These are phyloP conservation scores for Malaclemys terrapin DNA, from an alignment of 2,113 vertebrate genomes.

Conservation along the genomic window DNA sequence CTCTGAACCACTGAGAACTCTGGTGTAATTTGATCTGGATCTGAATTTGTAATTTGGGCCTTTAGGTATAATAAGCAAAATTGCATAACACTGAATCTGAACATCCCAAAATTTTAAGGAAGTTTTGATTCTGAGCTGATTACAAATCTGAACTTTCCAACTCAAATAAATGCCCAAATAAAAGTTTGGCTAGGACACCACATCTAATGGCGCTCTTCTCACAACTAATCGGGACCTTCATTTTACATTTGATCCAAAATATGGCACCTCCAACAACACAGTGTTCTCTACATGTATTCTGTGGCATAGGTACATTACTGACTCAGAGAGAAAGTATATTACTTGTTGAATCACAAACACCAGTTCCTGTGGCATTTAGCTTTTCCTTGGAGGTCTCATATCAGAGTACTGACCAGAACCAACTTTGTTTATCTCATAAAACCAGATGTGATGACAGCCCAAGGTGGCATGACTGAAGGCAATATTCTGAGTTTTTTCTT, in stretches of 20 bases:
- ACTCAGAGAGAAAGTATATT: not conserved
- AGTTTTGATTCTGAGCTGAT: not conserved
- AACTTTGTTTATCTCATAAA: not conserved
- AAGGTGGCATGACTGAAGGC: not conserved
- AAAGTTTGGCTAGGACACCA: not conserved
- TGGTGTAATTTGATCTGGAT: not conserved
- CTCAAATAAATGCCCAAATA: not conserved
- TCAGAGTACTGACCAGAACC: not conserved
- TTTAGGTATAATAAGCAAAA: not conserved
- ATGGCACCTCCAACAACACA: not conserved
- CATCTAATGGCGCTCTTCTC: not conserved
- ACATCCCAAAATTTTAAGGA: not conserved
- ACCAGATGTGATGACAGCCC: not conserved
- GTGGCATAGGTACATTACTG: not conserved
- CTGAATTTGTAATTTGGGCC: accelerated
- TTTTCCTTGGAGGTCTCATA: not conserved
- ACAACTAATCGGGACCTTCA: not conserved
- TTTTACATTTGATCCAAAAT: not conserved
- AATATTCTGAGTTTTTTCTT: not conserved
- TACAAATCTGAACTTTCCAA: not conserved
- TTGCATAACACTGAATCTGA: accelerated
- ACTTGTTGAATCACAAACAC: not conserved
- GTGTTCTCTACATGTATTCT: not conserved
- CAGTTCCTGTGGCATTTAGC: not conserved
- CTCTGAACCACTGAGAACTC: not conserved